phyloP scores from a whole-genome alignment of 2,888 invertebrate genomes.

The Spodoptera exigua region DNA sequence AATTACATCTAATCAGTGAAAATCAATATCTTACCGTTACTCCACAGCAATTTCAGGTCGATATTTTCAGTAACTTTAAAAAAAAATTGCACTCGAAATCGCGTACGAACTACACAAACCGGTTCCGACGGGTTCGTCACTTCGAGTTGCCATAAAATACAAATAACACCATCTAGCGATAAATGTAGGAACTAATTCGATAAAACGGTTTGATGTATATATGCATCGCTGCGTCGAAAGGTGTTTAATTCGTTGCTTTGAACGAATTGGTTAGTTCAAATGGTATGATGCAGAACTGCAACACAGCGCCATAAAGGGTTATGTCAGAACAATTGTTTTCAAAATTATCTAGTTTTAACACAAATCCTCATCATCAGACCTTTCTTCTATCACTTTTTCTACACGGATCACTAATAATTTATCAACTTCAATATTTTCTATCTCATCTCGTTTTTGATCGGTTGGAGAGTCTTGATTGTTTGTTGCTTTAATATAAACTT shows the following conservation, averaged over 20 bases:
- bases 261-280: constrained; percentile 1
- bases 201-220: constrained; percentile 1
- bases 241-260: background rate
- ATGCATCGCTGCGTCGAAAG: constrained; percentile 3
- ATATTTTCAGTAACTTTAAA: constrained; percentile 3
- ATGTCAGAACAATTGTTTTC: too few relatives aligned
- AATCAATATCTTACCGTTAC: constrained; percentile 18
- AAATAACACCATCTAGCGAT: constrained; percentile 7
- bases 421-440: too few relatives aligned
- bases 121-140: constrained; percentile 9
- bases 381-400: too few relatives aligned
- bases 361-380: too few relatives aligned
- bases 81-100: constrained; percentile 9
- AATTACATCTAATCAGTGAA: constrained; percentile 10
- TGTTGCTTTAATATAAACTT: too few relatives aligned
- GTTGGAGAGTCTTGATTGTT: too few relatives aligned
- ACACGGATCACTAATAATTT: too few relatives aligned
- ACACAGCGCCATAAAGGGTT: constrained; percentile 20
- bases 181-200: background rate
- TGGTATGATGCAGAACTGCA: constrained; percentile 24
- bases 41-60: constrained; percentile 6
- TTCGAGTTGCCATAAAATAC: constrained; percentile 6
- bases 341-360: too few relatives aligned
- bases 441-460: too few relatives aligned
- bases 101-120: constrained; percentile 10